A percentile compares a stretch with the other conserved stretches of the same genome.
Evolutionary conservation across 2,888 invertebrate species (phyloP).

Genomic region (Lochmaea crataegi): DNA sequence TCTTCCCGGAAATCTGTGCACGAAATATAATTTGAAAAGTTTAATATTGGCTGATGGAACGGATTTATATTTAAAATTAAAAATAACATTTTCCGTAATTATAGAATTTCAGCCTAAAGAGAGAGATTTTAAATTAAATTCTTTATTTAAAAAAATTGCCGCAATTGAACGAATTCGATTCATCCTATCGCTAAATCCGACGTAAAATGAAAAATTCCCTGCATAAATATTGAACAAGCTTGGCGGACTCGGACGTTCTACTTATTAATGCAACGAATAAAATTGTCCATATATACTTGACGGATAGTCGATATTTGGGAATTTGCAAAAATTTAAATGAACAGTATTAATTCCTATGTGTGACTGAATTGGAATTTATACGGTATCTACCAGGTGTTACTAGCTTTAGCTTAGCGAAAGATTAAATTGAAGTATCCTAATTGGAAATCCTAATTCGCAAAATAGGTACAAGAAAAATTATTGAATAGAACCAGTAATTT

Average conservation of each 20-base stretch:
- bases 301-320: background rate
- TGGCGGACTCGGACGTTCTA: background rate
- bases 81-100: background rate
- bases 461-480: background rate
- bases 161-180: background rate
- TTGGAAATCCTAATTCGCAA: too few relatives aligned
- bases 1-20: background rate
- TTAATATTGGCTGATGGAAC: background rate
- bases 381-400: background rate
- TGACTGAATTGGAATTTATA: background rate
- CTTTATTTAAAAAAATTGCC: background rate
- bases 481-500: too few relatives aligned
- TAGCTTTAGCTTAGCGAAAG: too few relatives aligned
- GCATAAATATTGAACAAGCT: constrained; percentile 14
- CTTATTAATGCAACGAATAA: constrained; percentile 5
- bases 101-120: background rate
- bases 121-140: background rate
- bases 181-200: background rate
- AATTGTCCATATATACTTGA: background rate
- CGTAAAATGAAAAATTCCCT: constrained; percentile 5
- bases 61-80: background rate
- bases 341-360: background rate
- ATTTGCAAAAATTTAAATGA: background rate
- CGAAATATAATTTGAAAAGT: background rate
- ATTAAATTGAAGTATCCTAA: too few relatives aligned